Conservation (phyloP, 92 coral and sea anemone species). For the Phenganax stokvisi region DNA sequence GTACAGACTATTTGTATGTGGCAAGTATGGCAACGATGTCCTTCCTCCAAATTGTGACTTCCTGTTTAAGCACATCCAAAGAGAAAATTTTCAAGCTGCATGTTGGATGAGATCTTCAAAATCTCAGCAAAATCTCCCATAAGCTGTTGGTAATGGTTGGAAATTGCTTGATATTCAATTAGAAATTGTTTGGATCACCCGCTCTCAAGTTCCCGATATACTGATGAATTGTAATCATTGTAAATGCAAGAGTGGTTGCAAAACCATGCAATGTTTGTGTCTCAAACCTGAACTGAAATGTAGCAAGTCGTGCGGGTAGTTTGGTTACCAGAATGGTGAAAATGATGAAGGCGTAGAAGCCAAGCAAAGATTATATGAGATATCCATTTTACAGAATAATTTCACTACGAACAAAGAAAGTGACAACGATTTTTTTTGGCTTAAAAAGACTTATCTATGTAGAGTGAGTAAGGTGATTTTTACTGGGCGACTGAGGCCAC, state of each 20-base stretch:
- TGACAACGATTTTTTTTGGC: no score
- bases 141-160: background rate
- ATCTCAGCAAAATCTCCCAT: background rate
- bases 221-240: conserved; percentile 1
- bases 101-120: background rate
- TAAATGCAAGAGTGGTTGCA: background rate
- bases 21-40: background rate
- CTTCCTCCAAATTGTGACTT: background rate
- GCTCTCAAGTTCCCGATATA: background rate
- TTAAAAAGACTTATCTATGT: no score
- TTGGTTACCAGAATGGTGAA: no score
- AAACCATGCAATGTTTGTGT: background rate
- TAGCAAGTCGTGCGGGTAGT: background rate
- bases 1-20: no score
- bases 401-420: no score
- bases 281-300: background rate
- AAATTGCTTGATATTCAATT: no score
- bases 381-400: no score
- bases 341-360: no score
- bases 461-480: no score
- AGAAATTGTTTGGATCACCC: background rate
- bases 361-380: no score
- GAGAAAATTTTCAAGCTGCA: background rate
- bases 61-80: background rate
- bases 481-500: background rate